Conservation (phyloP, 1,140 invertebrate genomes). For the Drosophila pallidifrons region DNA sequence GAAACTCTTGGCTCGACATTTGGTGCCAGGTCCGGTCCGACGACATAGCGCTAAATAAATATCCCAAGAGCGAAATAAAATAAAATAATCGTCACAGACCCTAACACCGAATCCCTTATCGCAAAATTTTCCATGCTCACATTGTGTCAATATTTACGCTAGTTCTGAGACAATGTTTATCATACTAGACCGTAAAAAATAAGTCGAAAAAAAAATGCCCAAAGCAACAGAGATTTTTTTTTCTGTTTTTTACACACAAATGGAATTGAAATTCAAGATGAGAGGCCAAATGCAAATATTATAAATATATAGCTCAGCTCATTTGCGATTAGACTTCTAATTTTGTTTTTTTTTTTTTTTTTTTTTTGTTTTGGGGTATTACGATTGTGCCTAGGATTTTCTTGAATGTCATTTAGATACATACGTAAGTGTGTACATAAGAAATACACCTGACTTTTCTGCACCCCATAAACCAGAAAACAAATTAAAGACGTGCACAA, state of each 20-base stretch:
- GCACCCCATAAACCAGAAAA: neutral
- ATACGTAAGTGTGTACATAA: neutral
- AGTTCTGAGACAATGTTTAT: conserved; percentile 27
- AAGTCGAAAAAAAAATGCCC: neutral
- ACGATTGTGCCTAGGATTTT: conserved; percentile 33
- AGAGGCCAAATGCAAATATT: conserved; percentile 44
- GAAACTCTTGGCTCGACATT: conserved; percentile 5
- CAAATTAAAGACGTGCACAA: conserved; percentile 10
- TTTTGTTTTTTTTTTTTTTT: too few species aligned
- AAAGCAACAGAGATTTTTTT: too few species aligned
- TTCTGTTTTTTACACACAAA: too few species aligned
- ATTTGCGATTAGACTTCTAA: too few species aligned
- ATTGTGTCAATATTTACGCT: conserved; percentile 41
- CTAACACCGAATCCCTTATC: conserved; percentile 23
- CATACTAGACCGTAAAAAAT: conserved; percentile 1
- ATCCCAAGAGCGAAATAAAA: conserved; percentile 1
- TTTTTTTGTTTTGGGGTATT: neutral
- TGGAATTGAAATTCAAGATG: neutral
- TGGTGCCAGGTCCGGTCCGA: neutral
- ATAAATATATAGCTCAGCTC: conserved; percentile 38
- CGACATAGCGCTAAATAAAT: conserved; percentile 20
- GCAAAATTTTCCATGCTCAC: conserved; percentile 2
- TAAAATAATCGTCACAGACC: neutral
- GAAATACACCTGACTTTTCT: conserved; percentile 15
- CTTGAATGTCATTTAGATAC: conserved; percentile 31